Conservation (phyloP, 2,113 vertebrate genomes). For the Gasterosteus aculeatus region DNA sequence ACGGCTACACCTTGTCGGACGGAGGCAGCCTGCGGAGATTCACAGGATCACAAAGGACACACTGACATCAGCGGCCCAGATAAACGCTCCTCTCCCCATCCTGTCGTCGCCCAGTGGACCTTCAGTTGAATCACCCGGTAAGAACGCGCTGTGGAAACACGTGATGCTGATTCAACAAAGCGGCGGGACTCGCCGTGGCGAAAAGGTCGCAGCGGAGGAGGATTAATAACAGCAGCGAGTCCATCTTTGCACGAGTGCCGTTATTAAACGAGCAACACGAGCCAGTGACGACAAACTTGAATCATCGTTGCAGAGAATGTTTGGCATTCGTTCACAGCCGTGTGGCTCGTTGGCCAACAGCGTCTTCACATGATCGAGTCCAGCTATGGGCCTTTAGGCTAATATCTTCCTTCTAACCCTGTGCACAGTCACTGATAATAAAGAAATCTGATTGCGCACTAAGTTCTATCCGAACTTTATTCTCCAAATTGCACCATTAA, state of each 20-base stretch:
- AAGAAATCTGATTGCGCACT: background rate
- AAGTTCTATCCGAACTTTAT: no score
- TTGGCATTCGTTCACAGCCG: constrained; percentile 19
- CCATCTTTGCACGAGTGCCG: background rate
- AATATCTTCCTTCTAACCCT: background rate
- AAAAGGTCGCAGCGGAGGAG: background rate
- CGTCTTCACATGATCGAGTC: background rate
- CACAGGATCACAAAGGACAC: constrained; percentile 38
- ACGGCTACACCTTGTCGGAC: constrained; percentile 13
- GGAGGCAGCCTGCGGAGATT: constrained; percentile 38
- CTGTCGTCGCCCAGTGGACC: constrained; percentile 5
- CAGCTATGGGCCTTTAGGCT: background rate
- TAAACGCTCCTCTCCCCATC: background rate
- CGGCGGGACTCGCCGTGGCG: background rate
- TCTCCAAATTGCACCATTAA: no score
- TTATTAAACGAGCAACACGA: background rate
- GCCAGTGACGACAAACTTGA: background rate
- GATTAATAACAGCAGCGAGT: background rate
- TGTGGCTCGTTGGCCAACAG: background rate
- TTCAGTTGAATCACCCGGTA: background rate
- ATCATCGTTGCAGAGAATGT: background rate
- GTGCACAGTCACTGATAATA: constrained; percentile 18
- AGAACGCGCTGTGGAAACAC: background rate
- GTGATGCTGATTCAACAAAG: background rate
- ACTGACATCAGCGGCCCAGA: constrained; percentile 34